Evolutionary conservation across 2,888 invertebrate genomes (phyloP).

Genomic region (Mythimna pallens): DNA sequence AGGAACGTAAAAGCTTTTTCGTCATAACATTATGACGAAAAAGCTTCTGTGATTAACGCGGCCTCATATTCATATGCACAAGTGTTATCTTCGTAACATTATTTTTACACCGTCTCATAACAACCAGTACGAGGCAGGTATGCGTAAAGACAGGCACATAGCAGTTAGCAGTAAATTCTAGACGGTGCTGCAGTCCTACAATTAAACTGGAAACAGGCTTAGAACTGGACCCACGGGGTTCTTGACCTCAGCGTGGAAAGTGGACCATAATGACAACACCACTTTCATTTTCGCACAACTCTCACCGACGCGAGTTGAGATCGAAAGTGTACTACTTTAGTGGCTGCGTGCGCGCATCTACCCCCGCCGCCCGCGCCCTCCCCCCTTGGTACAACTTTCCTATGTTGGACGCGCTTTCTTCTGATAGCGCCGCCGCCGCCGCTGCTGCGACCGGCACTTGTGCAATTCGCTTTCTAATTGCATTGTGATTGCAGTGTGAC

Average conservation of each 20-base stretch:
- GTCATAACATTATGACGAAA: conserved; percentile 38
- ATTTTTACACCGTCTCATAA: conserved; percentile 17
- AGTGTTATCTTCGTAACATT: conserved; percentile 33
- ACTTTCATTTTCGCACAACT: conserved; percentile 92
- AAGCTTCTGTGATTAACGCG: conserved; percentile 29
- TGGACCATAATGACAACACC: conserved; percentile 89
- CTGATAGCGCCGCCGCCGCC: conserved; percentile 75
- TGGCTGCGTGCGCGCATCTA: conserved; percentile 86
- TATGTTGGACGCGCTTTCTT: conserved; percentile 88
- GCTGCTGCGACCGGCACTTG: conserved; percentile 78
- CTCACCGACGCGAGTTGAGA: conserved; percentile 88
- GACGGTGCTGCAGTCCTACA: conserved; percentile 72
- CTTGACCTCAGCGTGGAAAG: conserved; percentile 88
- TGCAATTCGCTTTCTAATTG: conserved; percentile 90
- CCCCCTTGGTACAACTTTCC: conserved; percentile 81
- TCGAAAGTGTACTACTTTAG: conserved; percentile 90
- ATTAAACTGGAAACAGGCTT: conserved; percentile 79
- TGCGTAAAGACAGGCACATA: conserved; percentile 11
- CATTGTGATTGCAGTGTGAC: conserved; percentile 87
- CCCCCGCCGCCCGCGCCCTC: conserved; percentile 68
- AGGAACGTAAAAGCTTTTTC: too few species aligned
- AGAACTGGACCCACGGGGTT: conserved; percentile 81
- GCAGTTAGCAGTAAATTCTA: conserved; percentile 40
- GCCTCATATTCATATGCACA: conserved; percentile 28
- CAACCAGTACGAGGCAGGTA: conserved; percentile 23